Evolutionary conservation across 2,113 vertebrate species (phyloP), one percentile per base, ranked within the genome.

Genomic region (Aythya baeri): DNA sequence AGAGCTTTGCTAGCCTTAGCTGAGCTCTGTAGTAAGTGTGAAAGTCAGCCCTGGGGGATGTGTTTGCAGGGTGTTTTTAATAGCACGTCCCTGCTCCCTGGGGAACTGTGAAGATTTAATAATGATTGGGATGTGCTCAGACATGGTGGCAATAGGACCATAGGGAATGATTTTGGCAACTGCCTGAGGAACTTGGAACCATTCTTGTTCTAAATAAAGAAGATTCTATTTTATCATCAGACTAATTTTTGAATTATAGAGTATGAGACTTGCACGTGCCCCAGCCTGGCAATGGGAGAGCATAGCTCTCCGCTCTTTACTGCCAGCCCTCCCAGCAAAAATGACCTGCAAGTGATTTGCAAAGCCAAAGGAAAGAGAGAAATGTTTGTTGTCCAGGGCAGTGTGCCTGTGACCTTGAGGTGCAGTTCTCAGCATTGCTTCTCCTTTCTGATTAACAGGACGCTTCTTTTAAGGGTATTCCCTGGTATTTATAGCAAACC

Each of bases 151-250:
- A 58, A 82, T 32, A 72, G 80, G 83, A 67, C 90, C 0, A 0
- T 6, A 17, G 72, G 85, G 94, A 96, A 79, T 36, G 70, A n/a
- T 62, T 88, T 46, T 95, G 94, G 90, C 92, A 95, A 20, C 43
- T 0, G 49, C 54, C 32, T 90, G 83, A 73, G 88, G 88, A 92
- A 82, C 83, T 91, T 62, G 93, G 93, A 96, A 70, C 55, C 2
- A 7, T 62, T 88, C 73, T 76, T 75, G 73, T 67, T 96, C 92
- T 96, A 93, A 96, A 92, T 92, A 92, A 95, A 94, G 93, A 31
- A 72, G 67, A 50, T 84, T 73, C 82, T 81, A 58, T 66, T 88
- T 86, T 94, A 96, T 91, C 93, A 93, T 70, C 92, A 85, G 74
- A 29, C 14, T 79, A 66, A 70, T 89, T 92, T 89, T 82, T 89